Evolutionary conservation across 2,797 vertebrate species (phyloP).

Genomic region (Notoglanidium macrostoma): DNA sequence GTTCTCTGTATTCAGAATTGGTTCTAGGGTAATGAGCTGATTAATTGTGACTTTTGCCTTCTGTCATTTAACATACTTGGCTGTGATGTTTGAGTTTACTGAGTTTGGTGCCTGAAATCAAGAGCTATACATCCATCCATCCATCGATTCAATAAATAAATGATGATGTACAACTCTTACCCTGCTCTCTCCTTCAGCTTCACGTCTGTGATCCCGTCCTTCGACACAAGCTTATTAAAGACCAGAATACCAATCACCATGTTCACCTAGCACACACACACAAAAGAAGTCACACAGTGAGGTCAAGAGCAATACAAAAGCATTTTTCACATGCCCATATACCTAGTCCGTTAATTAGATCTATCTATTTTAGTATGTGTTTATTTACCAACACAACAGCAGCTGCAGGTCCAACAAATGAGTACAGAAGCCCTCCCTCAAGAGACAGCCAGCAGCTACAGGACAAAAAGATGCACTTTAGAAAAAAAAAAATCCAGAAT

Average conservation of each 20-base stretch:
- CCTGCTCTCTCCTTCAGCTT: constrained; percentile 99
- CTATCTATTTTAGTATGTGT: background rate
- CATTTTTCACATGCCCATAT: background rate
- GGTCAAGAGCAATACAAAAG: constrained; percentile 7
- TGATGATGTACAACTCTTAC: constrained; percentile 78
- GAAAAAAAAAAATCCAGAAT: background rate
- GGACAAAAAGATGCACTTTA: constrained; percentile 19
- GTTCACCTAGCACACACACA: constrained; percentile 86
- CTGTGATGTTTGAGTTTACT: background rate
- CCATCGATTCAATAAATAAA: constrained; percentile 49
- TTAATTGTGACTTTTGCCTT: background rate
- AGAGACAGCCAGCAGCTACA: constrained; percentile 96
- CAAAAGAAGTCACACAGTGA: constrained; percentile 49
- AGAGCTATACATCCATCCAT: background rate
- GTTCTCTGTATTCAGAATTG: background rate
- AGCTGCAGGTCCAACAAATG: constrained; percentile 96
- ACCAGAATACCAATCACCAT: constrained; percentile 99
- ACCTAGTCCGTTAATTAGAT: background rate
- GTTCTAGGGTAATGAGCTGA: background rate
- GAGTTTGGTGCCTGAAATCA: background rate
- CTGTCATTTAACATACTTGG: constrained; percentile 44
- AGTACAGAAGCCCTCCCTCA: constrained; percentile 95
- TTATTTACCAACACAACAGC: constrained; percentile 93
- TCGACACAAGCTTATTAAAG: constrained; percentile 99
- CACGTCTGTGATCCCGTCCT: constrained; percentile 98